Base-by-base conservation (phyloP, 2,113 vertebrate species). In the Triplophysa tibetana region DNA sequence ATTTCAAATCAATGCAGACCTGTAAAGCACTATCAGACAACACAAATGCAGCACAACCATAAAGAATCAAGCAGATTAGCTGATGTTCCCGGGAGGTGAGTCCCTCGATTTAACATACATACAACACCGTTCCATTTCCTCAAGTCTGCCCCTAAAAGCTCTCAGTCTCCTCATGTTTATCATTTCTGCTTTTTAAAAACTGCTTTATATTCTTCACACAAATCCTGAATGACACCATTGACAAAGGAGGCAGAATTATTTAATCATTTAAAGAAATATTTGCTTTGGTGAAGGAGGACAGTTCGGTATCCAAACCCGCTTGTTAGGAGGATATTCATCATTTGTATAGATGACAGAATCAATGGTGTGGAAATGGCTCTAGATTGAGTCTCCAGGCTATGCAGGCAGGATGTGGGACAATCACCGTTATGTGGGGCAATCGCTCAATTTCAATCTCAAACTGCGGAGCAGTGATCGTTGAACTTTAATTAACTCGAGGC, bases 401-500 rank as follows among this genome's bases (percentile, higher is more conserved):
- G 84, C 87, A 87, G 85, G 88, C 89, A 89, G 90, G 90, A 91
- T 88, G 86, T 83, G 88, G 88, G 87, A 89, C 87, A 90, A 87
- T 86, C 88, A 87, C 90, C 92, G 88, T 82, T 93, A 92, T 93
- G 87, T 93, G 90, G 92, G 89, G 81, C 92, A 91, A 89, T 86
- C 91, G 91, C 91, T 93, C 93, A 93, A 88, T 92, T 94, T 92
- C 90, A 94, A 94, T 92, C 89, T 93, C 89, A 88, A 91, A 89
- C 84, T 82, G 85, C 86, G 84, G 70, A 75, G 84, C 86, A 79
- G 88, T 92, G 92, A 92, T 93, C 92, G 84, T 92, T 93, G 90
- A 88, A 85, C 80, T 92, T 90, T 91, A 93, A 94, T 94, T 93
- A 93, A 90, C 89, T 86, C 73, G 60, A 86, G 75, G 84, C 87